Conservation (phyloP, 2,113 vertebrate genomes). For the Hippolais icterina region DNA sequence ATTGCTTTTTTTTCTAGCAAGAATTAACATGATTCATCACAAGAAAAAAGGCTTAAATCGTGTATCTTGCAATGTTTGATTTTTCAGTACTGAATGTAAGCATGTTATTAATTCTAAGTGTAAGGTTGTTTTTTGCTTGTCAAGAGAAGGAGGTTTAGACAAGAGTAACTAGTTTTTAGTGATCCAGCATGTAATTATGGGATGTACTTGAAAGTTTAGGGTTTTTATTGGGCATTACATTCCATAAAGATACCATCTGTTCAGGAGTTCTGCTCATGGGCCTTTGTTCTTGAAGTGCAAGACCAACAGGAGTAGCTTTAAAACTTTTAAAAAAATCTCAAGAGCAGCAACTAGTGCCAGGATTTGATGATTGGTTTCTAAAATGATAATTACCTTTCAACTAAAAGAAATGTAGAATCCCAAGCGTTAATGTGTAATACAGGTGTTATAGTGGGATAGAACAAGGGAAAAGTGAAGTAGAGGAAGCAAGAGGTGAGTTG, state of each 20-base stretch:
- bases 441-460: neutral
- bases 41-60: neutral
- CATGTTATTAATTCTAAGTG: neutral
- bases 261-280: neutral
- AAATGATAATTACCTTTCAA: neutral
- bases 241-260: constrained; percentile 9
- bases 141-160: neutral
- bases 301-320: neutral
- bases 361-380: neutral
- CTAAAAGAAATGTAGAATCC: neutral
- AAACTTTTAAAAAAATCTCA: neutral
- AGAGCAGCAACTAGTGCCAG: neutral
- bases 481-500: neutral
- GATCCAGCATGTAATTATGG: neutral
- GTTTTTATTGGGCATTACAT: neutral
- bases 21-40: neutral
- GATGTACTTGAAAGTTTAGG: constrained; percentile 7
- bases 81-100: neutral
- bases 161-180: neutral
- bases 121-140: neutral
- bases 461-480: neutral
- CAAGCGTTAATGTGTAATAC: neutral
- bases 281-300: neutral
- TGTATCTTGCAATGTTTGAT: neutral
- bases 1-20: neutral